Evolutionary conservation across 64 coral and sea anemone species (phyloP).

Genomic region (Pachyseris speciosa): DNA sequence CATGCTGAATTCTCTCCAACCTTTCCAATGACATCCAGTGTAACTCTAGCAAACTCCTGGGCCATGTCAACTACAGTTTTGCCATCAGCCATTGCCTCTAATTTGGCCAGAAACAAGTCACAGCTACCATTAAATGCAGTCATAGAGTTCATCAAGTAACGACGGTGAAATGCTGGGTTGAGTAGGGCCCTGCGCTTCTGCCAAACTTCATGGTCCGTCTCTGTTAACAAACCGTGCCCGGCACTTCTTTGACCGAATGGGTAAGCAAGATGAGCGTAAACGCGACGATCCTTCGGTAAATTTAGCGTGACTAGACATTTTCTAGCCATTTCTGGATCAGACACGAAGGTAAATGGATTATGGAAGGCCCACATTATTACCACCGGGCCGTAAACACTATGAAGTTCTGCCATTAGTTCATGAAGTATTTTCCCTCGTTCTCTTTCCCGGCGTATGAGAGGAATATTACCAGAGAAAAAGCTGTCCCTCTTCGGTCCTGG

Average conservation of each 20-base stretch:
- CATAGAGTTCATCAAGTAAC: constrained; percentile 86
- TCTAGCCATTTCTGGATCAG: constrained; percentile 45
- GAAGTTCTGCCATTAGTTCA: constrained; percentile 26
- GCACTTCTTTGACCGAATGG: constrained; percentile 40
- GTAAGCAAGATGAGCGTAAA: constrained; percentile 17
- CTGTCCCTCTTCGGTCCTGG: constrained; percentile 63
- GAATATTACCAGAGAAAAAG: constrained; percentile 56
- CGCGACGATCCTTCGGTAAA: constrained; percentile 5
- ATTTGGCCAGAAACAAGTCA: too few species aligned
- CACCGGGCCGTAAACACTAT: constrained; percentile 33
- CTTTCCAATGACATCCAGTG: too few species aligned
- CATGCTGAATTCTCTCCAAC: too few species aligned
- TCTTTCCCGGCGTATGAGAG: constrained; percentile 5
- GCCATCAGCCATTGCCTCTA: too few species aligned
- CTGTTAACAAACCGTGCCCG: constrained; percentile 60
- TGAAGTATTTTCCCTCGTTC: background rate
- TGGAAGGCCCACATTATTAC: constrained; percentile 60
- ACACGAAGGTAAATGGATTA: constrained; percentile 17
- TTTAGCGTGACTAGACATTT: constrained; percentile 49
- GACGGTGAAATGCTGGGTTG: constrained; percentile 82
- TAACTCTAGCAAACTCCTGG: too few species aligned
- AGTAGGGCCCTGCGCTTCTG: constrained; percentile 68
- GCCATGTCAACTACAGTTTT: too few species aligned
- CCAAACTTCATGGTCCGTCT: constrained; percentile 49
- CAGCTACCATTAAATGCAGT: too few species aligned